Base-by-base conservation (phyloP, 1,140 invertebrate genomes). In the Rhagoletis zephyria region DNA sequence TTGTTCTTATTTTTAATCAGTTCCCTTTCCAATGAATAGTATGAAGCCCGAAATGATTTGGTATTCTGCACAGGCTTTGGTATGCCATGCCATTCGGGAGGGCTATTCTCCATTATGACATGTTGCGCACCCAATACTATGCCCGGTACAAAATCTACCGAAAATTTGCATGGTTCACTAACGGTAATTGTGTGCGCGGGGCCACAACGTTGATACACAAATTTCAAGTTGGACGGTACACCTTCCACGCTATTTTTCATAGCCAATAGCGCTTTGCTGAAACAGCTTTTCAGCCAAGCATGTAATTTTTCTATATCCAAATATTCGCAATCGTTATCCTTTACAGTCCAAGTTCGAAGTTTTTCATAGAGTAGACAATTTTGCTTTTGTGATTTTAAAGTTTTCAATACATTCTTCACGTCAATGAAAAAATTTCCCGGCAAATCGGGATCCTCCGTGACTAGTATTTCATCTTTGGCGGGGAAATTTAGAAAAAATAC, bases 81-180 rank as follows among this genome's bases (percentile, higher is more conserved):
- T 45, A 91, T 88, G n/a, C 90, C 90, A 2, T 91, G 90, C 90
- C 90, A 91, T 16, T 61, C 67, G 0, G 14, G 7, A 3, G 86
- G 85, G 1, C 61, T 12, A 0, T 7, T 56, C 51, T 5, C 51
- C 51, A 91, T 74, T 16, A 91, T 67, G 60, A 74, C 87, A 51
- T 91, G 90, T 0, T 64, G 56, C 4, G 87, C 56, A 48, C 60
- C 56, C 19, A 91, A 88, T 56, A 63, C 88, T 9, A 91, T 89
- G 63, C 89, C 89, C 0, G 90, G 90, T 10, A 91, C 90, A 88
- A 91, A 91, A 87, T 91, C 90, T 5, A 90, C 90, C 0, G 90
- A 91, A 48, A 90, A 91, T 51, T 88, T 61, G 30, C 56, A 59
- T 0, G 2, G 61, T 0, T 87, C 88, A 10, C 61, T 77, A 14